Percentiles rank a stretch among this genome's conserved stretches.
Evolutionary conservation across 2,888 invertebrate species (phyloP).

Genomic region (Sylvicola fuscatus): DNA sequence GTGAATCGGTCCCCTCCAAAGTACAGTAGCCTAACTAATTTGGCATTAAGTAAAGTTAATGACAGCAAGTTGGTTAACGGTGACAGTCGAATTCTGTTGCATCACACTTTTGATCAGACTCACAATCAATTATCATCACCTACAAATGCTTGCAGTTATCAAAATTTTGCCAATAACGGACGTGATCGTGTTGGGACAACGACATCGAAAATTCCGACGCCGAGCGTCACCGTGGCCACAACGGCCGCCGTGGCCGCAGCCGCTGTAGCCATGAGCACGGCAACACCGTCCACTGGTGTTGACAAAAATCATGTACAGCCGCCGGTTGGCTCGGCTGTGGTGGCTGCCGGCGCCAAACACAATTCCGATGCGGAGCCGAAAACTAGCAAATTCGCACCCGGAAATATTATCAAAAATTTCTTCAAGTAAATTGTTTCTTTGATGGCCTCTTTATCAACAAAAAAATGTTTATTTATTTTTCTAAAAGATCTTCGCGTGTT

Average conservation of each 20-base stretch:
- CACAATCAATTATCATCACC: not conserved
- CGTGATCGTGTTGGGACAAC: slow-evolving; percentile 6
- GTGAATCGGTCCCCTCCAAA: slow-evolving; percentile 1
- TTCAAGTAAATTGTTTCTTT: slow-evolving; percentile 56
- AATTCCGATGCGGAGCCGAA: slow-evolving; percentile 21
- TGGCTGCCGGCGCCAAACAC: slow-evolving; percentile 18
- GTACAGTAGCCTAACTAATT: slow-evolving; percentile 6
- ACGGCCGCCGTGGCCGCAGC: slow-evolving; percentile 17
- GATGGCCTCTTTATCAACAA: too few relatives aligned
- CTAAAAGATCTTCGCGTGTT: too few relatives aligned
- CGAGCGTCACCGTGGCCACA: slow-evolving; percentile 7
- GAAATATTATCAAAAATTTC: slow-evolving; percentile 88
- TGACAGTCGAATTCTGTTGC: slow-evolving; percentile 6
- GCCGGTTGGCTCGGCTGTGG: not conserved
- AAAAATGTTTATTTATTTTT: too few relatives aligned
- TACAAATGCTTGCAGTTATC: slow-evolving; percentile 5
- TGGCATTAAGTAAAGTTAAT: slow-evolving; percentile 2
- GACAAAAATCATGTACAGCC: slow-evolving; percentile 9
- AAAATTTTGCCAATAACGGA: slow-evolving; percentile 2
- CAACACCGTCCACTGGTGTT: slow-evolving; percentile 17
- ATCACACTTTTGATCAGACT: slow-evolving; percentile 3
- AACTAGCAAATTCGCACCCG: slow-evolving; percentile 59
- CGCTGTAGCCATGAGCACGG: slow-evolving; percentile 15
- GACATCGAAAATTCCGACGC: slow-evolving; percentile 12
- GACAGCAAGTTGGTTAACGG: slow-evolving; percentile 1